phyloP scores from a whole-genome alignment of 2,888 invertebrate species.

The Zonitis immaculata region DNA sequence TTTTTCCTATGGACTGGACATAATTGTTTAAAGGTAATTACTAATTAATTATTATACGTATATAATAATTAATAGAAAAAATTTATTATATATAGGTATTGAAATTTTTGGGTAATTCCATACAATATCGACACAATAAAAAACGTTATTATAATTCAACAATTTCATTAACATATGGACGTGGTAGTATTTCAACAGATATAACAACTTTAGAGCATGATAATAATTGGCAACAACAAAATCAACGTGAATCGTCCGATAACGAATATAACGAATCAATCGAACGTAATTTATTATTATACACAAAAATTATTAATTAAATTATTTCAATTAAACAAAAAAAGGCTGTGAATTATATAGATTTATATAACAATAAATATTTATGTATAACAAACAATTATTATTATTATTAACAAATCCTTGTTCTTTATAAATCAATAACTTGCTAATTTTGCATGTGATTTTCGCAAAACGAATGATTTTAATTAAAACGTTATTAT shows the following conservation, averaged over 20 bases:
- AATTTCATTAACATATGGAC: slow-evolving; percentile 31
- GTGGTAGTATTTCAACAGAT: slow-evolving; percentile 40
- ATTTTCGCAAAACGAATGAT: too few species aligned
- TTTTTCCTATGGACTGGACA: slow-evolving; percentile 34
- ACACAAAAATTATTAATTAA: slow-evolving; percentile 21
- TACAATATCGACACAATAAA: slow-evolving; percentile 29
- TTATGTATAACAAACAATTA: too few species aligned
- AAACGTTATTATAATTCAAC: slow-evolving; percentile 31
- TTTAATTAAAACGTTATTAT: too few species aligned
- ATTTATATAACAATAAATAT: too few species aligned
- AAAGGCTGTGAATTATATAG: slow-evolving; percentile 14
- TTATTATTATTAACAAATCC: not conserved
- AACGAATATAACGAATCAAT: slow-evolving; percentile 38
- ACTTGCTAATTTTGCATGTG: not conserved
- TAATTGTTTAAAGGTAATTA: slow-evolving; percentile 37
- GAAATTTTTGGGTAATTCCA: slow-evolving; percentile 32
- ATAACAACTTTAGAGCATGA: slow-evolving; percentile 38
- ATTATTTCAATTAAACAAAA: slow-evolving; percentile 2
- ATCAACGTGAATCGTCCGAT: slow-evolving; percentile 31
- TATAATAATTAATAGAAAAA: slow-evolving; percentile 7
- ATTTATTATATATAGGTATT: slow-evolving; percentile 33
- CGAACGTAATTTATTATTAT: slow-evolving; percentile 30
- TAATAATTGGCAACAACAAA: slow-evolving; percentile 24
- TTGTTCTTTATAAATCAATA: not conserved
- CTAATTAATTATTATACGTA: slow-evolving; percentile 16